phyloP scores from a whole-genome alignment of 2,113 vertebrate genomes.

The Neolamprologus ventralis region DNA sequence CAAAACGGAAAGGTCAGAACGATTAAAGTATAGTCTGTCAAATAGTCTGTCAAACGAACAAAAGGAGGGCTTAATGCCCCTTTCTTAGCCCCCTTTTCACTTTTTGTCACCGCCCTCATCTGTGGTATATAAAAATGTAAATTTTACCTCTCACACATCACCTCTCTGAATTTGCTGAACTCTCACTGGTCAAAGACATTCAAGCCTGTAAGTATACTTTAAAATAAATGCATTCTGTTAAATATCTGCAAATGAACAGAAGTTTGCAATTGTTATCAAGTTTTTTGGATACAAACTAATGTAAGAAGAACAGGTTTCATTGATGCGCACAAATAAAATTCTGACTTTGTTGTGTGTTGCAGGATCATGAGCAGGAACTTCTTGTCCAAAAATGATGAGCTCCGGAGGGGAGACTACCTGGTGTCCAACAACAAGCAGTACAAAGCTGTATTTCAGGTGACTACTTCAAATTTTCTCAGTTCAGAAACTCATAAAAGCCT shows the following conservation, averaged over 20 bases:
- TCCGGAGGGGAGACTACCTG: constrained; percentile 30
- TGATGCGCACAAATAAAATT: neutral
- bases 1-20: neutral
- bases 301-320: neutral
- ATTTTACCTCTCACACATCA: neutral
- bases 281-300: neutral
- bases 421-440: constrained; percentile 29
- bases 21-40: neutral
- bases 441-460: constrained; percentile 41
- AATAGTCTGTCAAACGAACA: neutral
- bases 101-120: neutral
- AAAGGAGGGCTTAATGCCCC: neutral
- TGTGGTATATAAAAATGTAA: neutral
- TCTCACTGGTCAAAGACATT: neutral
- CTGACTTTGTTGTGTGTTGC: neutral
- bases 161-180: neutral
- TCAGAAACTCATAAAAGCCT: fast-evolving
- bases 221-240: neutral
- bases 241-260: neutral
- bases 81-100: neutral
- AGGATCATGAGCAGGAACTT: constrained; percentile 30
- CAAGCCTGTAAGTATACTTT: neutral
- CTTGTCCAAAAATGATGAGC: constrained; percentile 28
- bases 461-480: neutral
- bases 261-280: neutral